Evolutionary conservation across 2,888 invertebrate genomes (phyloP).

Genomic region (Smittia sp.): DNA sequence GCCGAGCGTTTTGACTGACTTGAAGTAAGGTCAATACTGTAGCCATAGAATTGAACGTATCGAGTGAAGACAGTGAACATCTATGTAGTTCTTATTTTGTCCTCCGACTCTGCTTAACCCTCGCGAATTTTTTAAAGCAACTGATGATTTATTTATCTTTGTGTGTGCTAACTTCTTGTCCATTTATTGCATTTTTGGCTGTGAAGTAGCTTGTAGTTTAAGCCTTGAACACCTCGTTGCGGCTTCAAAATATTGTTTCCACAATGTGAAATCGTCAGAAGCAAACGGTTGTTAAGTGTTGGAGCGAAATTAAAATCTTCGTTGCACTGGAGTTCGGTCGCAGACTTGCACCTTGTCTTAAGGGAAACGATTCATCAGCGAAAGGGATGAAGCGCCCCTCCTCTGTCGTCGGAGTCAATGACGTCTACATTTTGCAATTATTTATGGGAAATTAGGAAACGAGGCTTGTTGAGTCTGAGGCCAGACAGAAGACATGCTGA

Average conservation of each 20-base stretch:
- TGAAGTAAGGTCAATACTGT: no score
- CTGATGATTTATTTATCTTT: neutral
- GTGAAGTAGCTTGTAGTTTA: no score
- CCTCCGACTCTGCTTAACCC: neutral
- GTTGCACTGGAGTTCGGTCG: neutral
- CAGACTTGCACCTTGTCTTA: neutral
- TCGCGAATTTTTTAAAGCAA: neutral
- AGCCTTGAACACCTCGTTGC: neutral
- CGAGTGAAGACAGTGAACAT: no score
- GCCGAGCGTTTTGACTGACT: neutral
- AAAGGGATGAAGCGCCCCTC: slow-evolving; percentile 4
- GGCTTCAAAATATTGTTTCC: neutral
- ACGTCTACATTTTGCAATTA: slow-evolving; percentile 32
- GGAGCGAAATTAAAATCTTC: neutral
- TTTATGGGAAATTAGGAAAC: slow-evolving; percentile 4
- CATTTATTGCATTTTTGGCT: neutral
- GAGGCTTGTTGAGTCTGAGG: neutral
- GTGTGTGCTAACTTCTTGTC: neutral
- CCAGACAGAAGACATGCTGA: slow-evolving; percentile 40
- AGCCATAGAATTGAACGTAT: no score
- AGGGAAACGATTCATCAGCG: slow-evolving; percentile 23
- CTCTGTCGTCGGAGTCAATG: neutral
- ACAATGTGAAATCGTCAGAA: neutral
- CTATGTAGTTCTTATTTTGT: neutral
- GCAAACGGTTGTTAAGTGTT: neutral